These are phyloP conservation scores for Lycorma delicatula DNA, from an alignment of 1,140 invertebrate species.

Conservation along the genomic window DNA sequence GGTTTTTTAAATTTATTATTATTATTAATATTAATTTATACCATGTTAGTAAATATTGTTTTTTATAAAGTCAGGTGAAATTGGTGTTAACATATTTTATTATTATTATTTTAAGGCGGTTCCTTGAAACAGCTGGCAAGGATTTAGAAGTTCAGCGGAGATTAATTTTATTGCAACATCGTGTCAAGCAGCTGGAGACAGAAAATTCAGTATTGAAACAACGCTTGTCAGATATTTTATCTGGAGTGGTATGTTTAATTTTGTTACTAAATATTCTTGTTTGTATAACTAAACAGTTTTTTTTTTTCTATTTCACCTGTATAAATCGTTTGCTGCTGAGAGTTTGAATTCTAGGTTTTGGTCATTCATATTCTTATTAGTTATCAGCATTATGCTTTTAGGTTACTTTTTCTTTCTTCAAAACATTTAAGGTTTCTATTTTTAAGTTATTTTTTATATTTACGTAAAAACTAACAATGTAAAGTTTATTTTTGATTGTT, in stretches of 20 bases:
- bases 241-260: conserved; percentile 28
- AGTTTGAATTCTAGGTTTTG: neutral
- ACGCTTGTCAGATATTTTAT: conserved; percentile 49
- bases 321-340: neutral
- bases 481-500: too few relatives aligned
- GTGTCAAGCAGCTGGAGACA: conserved; percentile 58
- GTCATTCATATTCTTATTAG: neutral
- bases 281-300: neutral
- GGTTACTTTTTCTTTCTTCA: too few relatives aligned
- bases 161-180: conserved; percentile 60
- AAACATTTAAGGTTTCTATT: too few relatives aligned
- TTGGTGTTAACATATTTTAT: too few relatives aligned
- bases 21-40: too few relatives aligned
- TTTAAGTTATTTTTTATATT: too few relatives aligned
- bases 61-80: too few relatives aligned
- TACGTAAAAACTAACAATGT: too few relatives aligned
- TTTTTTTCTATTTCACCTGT: neutral
- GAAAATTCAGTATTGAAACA: conserved; percentile 61
- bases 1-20: too few relatives aligned
- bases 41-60: too few relatives aligned
- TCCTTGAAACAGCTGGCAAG: conserved; percentile 66
- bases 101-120: conserved; percentile 42
- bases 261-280: conserved; percentile 6
- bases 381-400: too few relatives aligned
- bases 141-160: conserved; percentile 64